Percentiles rank a stretch among this genome's conserved stretches.
These are phyloP conservation scores for Canis aureus DNA, from an alignment of 2,113 vertebrate genomes.

Conservation along the genomic window DNA sequence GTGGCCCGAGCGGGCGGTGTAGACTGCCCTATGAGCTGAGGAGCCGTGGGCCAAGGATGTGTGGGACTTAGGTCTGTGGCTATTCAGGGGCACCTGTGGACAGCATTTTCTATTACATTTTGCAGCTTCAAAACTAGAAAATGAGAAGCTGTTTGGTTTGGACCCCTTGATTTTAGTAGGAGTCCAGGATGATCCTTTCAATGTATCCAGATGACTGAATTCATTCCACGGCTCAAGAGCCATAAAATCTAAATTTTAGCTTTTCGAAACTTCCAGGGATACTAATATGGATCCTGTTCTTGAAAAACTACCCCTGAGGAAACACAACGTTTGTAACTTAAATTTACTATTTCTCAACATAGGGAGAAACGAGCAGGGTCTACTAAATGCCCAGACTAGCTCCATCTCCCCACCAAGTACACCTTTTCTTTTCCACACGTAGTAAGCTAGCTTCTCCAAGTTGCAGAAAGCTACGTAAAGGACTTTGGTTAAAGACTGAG, in stretches of 20 bases:
- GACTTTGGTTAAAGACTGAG: background rate
- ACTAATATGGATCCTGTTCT: background rate
- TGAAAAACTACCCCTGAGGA: background rate
- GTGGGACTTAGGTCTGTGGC: background rate
- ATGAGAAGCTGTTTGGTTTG: background rate
- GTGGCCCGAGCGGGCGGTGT: rapidly evolving
- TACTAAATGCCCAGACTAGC: background rate
- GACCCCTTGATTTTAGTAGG: background rate
- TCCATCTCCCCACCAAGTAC: background rate
- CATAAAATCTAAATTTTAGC: background rate
- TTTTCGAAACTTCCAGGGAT: background rate
- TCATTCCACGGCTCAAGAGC: background rate
- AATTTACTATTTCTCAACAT: background rate
- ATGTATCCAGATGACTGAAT: background rate
- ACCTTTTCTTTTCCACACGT: background rate
- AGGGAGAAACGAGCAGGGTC: background rate
- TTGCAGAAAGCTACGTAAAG: background rate
- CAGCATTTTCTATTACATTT: rapidly evolving
- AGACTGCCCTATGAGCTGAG: background rate
- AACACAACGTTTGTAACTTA: background rate
- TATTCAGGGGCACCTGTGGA: background rate
- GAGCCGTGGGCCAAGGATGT: background rate
- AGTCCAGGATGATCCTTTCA: background rate
- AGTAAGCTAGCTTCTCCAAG: background rate
- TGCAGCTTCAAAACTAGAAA: background rate